A percentile compares a stretch with the other conserved stretches of the same genome.
Evolutionary conservation across 2,888 invertebrate genomes (phyloP).

Genomic region (Caenorhabditis sp.): DNA sequence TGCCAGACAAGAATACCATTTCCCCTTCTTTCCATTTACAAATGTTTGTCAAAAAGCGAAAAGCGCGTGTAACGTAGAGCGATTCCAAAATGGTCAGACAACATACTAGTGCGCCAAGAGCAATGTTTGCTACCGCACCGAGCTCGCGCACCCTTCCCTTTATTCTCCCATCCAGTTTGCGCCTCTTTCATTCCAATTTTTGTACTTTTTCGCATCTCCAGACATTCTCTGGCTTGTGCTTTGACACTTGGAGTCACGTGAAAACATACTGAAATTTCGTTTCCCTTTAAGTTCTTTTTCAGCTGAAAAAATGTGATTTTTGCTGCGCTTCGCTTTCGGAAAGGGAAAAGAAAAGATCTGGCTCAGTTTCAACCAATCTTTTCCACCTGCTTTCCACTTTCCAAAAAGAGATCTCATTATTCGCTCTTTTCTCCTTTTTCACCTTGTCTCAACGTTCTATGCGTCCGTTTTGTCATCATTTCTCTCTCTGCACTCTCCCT

Average conservation of each 20-base stretch:
- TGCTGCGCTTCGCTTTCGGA: too few relatives aligned
- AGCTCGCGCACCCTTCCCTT: not conserved
- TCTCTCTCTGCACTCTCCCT: not conserved
- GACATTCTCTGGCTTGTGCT: conserved; percentile 40
- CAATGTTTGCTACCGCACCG: conserved; percentile 54
- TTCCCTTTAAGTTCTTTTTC: too few relatives aligned
- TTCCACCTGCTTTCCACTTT: not conserved
- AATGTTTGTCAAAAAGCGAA: too few relatives aligned
- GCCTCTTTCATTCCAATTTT: conserved; percentile 36
- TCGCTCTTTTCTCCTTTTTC: not conserved
- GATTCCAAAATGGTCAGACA: conserved; percentile 49
- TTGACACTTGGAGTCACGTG: not conserved
- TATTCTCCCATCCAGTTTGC: conserved; percentile 49
- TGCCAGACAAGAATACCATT: not conserved
- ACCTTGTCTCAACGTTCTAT: too few relatives aligned
- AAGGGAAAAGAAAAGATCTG: too few relatives aligned
- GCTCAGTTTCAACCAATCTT: too few relatives aligned
- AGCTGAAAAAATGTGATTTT: too few relatives aligned
- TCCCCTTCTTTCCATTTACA: too few relatives aligned
- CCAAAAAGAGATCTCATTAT: too few relatives aligned
- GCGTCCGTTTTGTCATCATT: conserved; percentile 6
- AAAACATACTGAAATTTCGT: not conserved
- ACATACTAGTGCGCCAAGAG: conserved; percentile 35
- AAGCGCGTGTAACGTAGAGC: conserved; percentile 18
- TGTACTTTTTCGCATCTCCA: conserved; percentile 35